Conservation (phyloP, 2,113 vertebrate species). For the Ascaphus truei region DNA sequence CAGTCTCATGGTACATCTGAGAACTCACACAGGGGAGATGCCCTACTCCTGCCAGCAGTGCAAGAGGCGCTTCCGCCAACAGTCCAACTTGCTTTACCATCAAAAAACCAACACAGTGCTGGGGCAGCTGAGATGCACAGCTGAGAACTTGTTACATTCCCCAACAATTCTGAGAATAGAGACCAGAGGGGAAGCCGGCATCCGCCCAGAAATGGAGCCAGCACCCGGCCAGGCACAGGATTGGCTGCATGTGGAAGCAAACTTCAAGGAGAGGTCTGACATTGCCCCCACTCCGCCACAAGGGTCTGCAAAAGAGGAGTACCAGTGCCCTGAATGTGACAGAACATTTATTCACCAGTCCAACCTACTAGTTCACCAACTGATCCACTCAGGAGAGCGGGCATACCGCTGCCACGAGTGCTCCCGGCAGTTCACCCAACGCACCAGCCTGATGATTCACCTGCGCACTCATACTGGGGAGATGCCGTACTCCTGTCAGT, state of each 20-base stretch:
- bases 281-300: background rate
- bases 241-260: constrained; percentile 14
- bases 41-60: constrained; percentile 29
- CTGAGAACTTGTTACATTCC: background rate
- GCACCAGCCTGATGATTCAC: constrained; percentile 30
- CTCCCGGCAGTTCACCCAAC: constrained; percentile 26
- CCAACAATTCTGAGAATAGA: constrained; percentile 12
- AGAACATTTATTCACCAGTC: constrained; percentile 28
- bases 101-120: constrained; percentile 44
- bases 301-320: constrained; percentile 7
- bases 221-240: background rate
- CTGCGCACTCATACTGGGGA: constrained; percentile 24
- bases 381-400: constrained; percentile 27
- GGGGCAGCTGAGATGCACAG: constrained; percentile 21
- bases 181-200: background rate
- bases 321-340: constrained; percentile 20
- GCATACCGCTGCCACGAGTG: constrained; percentile 32
- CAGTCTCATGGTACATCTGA: constrained; percentile 29
- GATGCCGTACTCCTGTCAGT: constrained; percentile 42
- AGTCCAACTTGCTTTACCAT: constrained; percentile 41
- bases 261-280: background rate
- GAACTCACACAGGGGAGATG: constrained; percentile 32
- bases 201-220: background rate
- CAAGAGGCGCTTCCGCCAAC: constrained; percentile 23
- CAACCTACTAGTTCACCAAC: constrained; percentile 26